Conservation (phyloP, 2,797 vertebrate species). For the Gadopsis marmoratus region DNA sequence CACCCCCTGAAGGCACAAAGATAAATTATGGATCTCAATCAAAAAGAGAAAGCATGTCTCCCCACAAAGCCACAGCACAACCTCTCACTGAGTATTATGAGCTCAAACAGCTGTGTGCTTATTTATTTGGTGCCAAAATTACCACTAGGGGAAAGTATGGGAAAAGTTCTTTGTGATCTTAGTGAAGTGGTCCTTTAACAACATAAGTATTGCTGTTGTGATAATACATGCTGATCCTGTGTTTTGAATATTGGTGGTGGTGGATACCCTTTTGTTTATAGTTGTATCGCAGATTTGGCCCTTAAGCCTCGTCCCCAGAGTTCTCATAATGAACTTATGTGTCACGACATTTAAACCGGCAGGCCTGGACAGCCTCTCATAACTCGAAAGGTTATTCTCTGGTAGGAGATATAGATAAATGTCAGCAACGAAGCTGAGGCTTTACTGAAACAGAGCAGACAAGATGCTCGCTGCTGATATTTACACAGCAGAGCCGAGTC, state of each 20-base stretch:
- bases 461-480: slow-evolving; percentile 73
- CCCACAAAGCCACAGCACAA: slow-evolving; percentile 29
- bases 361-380: slow-evolving; percentile 68
- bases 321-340: slow-evolving; percentile 74
- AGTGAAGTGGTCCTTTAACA: slow-evolving; percentile 16
- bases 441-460: slow-evolving; percentile 73
- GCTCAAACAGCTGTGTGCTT: slow-evolving; percentile 35
- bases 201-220: slow-evolving; percentile 4
- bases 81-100: slow-evolving; percentile 35
- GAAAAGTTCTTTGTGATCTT: slow-evolving; percentile 21
- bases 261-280: slow-evolving; percentile 55
- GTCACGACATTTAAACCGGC: slow-evolving; percentile 79
- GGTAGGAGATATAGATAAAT: slow-evolving; percentile 80
- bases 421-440: slow-evolving; percentile 68
- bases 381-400: slow-evolving; percentile 81
- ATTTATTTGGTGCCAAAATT: slow-evolving; percentile 49
- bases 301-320: slow-evolving; percentile 61
- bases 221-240: slow-evolving; percentile 12
- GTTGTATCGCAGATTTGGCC: slow-evolving; percentile 57
- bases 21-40: slow-evolving; percentile 55
- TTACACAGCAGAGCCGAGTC: slow-evolving; percentile 63
- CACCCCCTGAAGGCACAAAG: slow-evolving; percentile 59
- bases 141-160: not conserved
- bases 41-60: slow-evolving; percentile 55
- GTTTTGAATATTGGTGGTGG: slow-evolving; percentile 12